Evolutionary conservation across 64 coral and sea anemone species (phyloP).

Genomic region (Trachythela sp.): DNA sequence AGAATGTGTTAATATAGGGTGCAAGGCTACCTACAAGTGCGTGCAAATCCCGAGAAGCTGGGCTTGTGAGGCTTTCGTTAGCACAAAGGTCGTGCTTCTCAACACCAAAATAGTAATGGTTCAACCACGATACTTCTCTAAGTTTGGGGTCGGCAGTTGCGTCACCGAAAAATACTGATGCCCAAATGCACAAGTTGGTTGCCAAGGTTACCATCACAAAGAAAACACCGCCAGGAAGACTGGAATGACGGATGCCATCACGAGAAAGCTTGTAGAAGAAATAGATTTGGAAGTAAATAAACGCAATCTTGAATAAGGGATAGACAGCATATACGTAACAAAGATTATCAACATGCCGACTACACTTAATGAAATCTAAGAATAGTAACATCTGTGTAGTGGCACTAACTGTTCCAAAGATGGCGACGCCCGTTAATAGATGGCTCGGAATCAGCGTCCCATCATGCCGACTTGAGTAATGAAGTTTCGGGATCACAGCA

Average conservation of each 20-base stretch:
- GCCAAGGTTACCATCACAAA: conserved; percentile 21
- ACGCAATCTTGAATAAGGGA: neutral
- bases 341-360: neutral
- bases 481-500: neutral
- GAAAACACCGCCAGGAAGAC: neutral
- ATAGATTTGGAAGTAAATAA: conserved; percentile 10
- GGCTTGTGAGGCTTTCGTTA: neutral
- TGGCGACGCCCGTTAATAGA: neutral
- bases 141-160: neutral
- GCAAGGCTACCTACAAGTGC: neutral
- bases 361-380: neutral
- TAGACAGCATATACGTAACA: neutral
- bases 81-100: neutral
- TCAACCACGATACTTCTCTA: neutral
- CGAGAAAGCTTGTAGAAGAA: conserved; percentile 4
- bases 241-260: neutral
- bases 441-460: neutral
- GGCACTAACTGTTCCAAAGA: neutral
- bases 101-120: conserved; percentile 13
- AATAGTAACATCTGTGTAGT: neutral
- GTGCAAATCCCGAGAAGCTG: neutral
- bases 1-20: neutral
- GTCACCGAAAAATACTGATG: neutral
- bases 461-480: neutral
- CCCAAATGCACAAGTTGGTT: neutral